Conservation (phyloP, 2,113 vertebrate species). For the Thryonomys swinderianus region DNA sequence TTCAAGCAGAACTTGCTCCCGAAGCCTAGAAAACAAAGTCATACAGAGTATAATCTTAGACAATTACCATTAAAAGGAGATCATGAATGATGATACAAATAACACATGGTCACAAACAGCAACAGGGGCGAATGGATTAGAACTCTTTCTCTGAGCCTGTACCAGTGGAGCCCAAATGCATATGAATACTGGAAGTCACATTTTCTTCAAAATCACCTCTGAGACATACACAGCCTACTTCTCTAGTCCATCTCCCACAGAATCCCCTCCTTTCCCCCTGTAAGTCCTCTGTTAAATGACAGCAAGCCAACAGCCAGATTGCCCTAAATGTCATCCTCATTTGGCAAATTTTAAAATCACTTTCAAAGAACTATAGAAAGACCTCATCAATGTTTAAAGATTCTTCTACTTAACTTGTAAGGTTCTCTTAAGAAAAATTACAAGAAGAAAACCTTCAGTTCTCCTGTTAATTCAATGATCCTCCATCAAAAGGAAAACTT, state of each 20-base stretch:
- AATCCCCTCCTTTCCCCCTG: neutral
- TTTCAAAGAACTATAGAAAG: constrained; percentile 22
- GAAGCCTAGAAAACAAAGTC: constrained; percentile 95
- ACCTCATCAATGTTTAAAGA: constrained; percentile 30
- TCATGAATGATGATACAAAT: constrained; percentile 76
- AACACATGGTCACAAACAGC: constrained; percentile 77
- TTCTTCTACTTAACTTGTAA: constrained; percentile 52
- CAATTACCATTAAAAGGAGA: constrained; percentile 78
- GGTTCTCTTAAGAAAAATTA: constrained; percentile 11
- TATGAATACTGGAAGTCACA: neutral
- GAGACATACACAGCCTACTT: neutral
- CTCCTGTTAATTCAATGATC: constrained; percentile 29
- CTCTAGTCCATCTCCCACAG: neutral
- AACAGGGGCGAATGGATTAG: constrained; percentile 57
- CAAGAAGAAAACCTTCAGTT: constrained; percentile 23
- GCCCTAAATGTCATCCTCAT: neutral
- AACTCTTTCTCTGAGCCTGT: constrained; percentile 26
- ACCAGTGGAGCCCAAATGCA: neutral
- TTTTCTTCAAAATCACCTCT: neutral
- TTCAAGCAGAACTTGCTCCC: constrained; percentile 98
- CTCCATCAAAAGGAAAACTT: constrained; percentile 29
- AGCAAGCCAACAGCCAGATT: neutral
- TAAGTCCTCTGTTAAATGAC: neutral
- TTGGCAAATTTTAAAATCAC: constrained; percentile 42
- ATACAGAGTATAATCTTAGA: constrained; percentile 87